These are phyloP conservation scores for Gastracanthus pulcherrimus DNA, from an alignment of 2,888 invertebrate genomes.

Conservation along the genomic window DNA sequence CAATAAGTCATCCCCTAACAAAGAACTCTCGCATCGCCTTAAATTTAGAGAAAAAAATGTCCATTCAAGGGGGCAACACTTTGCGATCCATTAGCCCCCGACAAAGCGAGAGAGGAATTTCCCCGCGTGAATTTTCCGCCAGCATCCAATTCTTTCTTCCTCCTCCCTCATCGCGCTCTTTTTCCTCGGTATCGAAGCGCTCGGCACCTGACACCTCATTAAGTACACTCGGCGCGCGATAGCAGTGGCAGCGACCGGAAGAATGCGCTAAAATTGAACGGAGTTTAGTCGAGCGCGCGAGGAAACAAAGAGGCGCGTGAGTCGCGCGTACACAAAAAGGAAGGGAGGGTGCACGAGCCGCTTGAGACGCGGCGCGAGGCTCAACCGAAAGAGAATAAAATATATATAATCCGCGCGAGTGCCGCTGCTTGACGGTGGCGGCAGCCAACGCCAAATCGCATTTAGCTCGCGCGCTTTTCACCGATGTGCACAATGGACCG, in stretches of 20 bases:
- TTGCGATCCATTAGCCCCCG: slow-evolving; percentile 28
- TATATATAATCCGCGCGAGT: neutral
- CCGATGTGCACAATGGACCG: neutral
- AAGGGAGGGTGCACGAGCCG: neutral
- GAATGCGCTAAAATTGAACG: slow-evolving; percentile 18
- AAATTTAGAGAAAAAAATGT: neutral
- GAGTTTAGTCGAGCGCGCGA: slow-evolving; percentile 6
- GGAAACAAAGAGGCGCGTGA: slow-evolving; percentile 1
- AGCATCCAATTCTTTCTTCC: neutral
- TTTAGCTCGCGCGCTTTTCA: slow-evolving; percentile 2
- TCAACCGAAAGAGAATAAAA: neutral
- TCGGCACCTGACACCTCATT: slow-evolving; percentile 29
- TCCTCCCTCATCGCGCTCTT: neutral
- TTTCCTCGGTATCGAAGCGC: neutral
- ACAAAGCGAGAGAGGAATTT: slow-evolving; percentile 11
- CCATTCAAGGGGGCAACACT: neutral
- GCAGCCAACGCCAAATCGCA: slow-evolving; percentile 1
- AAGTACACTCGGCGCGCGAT: neutral
- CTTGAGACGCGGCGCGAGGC: neutral
- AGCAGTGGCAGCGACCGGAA: neutral
- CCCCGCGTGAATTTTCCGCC: neutral
- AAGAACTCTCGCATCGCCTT: neutral
- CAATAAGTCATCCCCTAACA: neutral
- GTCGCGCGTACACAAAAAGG: neutral
- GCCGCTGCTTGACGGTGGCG: no score